Conservation (phyloP, 2,797 vertebrate genomes). For the Varecia variegata region DNA sequence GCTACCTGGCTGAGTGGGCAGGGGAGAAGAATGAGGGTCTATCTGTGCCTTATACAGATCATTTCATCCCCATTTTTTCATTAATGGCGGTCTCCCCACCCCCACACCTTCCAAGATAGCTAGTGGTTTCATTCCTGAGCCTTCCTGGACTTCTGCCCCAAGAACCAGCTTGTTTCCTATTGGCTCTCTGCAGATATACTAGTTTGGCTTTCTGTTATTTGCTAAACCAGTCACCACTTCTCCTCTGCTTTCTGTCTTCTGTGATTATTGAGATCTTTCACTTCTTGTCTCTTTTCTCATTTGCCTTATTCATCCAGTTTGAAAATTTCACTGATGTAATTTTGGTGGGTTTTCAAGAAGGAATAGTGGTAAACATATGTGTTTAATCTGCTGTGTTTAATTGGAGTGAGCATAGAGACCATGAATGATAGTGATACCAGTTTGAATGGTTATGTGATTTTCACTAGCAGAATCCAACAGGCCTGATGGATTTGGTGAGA, state of each 20-base stretch:
- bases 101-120: not conserved
- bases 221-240: not conserved
- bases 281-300: not conserved
- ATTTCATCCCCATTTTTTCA: not conserved
- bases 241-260: not conserved
- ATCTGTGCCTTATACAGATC: not conserved
- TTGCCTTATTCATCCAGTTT: constrained; percentile 4
- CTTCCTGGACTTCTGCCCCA: not conserved
- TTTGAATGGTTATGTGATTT: not conserved
- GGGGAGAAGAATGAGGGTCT: not conserved
- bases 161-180: not conserved
- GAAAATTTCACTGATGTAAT: not conserved
- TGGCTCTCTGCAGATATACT: not conserved
- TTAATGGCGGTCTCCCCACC: not conserved
- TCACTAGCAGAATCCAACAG: not conserved
- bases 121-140: not conserved
- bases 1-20: not conserved
- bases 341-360: not conserved
- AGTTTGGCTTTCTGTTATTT: not conserved
- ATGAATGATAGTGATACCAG: not conserved
- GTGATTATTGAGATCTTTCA: not conserved
- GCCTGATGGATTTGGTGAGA: not conserved
- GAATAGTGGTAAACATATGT: not conserved
- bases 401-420: not conserved
- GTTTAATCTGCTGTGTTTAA: not conserved